A percentile compares a stretch with the other conserved stretches of the same genome.
phyloP scores from a whole-genome alignment of 2,113 vertebrate genomes.

The Urocitellus parryii region DNA sequence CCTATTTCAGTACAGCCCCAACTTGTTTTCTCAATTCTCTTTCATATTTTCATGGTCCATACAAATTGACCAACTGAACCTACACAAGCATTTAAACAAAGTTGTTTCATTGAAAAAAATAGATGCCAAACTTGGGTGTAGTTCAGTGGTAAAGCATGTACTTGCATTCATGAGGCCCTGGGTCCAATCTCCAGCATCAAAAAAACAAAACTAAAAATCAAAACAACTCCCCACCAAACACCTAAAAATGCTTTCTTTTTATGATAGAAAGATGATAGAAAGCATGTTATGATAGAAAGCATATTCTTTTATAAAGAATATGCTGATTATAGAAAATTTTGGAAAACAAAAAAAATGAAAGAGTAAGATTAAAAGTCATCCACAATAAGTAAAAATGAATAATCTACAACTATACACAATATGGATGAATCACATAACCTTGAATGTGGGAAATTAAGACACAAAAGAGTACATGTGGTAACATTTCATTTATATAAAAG shows the following conservation, averaged over 20 bases:
- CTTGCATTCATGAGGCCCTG: background rate
- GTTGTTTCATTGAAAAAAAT: background rate
- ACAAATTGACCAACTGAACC: background rate
- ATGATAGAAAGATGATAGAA: background rate
- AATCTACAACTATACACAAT: background rate
- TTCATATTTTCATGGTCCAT: background rate
- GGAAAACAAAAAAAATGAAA: constrained; percentile 5
- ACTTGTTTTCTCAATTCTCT: background rate
- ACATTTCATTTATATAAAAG: background rate
- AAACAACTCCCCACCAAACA: background rate
- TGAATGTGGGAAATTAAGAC: background rate
- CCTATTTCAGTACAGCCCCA: background rate
- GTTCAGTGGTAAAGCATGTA: background rate
- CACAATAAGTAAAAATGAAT: background rate
- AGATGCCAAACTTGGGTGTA: background rate
- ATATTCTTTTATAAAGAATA: background rate
- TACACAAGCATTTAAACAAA: background rate
- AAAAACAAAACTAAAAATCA: background rate
- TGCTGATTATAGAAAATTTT: background rate
- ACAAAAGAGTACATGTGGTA: background rate
- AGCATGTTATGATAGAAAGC: no score
- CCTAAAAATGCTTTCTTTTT: background rate
- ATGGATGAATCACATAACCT: background rate
- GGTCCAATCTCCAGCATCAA: background rate
- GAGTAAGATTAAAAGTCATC: background rate